Conservation (phyloP, 2,797 vertebrate genomes). For the Mareca penelope region DNA sequence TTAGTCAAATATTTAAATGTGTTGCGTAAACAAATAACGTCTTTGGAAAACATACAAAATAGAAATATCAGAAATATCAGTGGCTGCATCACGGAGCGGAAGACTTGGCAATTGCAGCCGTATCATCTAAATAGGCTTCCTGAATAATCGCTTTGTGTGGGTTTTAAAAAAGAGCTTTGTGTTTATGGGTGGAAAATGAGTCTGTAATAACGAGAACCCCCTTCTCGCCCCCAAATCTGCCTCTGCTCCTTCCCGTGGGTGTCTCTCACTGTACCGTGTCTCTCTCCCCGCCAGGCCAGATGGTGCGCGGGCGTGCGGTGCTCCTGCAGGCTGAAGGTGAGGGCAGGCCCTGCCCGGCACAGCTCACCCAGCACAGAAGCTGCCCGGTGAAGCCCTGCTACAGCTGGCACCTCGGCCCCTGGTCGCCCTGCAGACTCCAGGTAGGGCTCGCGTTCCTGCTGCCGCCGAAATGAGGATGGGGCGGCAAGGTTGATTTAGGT, state of each 20-base stretch:
- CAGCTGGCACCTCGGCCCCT: constrained; percentile 88
- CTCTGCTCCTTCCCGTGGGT: rapidly evolving
- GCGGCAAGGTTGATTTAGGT: neutral
- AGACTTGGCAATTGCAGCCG: neutral
- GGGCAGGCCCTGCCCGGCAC: constrained; percentile 88
- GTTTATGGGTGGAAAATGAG: neutral
- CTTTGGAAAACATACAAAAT: constrained; percentile 9
- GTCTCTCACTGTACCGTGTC: neutral
- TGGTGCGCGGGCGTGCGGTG: constrained; percentile 84
- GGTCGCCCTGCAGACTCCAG: constrained; percentile 89
- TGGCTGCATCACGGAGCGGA: neutral
- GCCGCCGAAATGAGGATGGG: neutral
- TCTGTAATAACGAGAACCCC: neutral
- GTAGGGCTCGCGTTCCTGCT: constrained; percentile 70
- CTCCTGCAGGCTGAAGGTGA: constrained; percentile 84
- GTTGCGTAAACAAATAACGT: neutral
- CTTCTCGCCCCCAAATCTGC: neutral
- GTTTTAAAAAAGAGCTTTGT: neutral
- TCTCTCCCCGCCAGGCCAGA: constrained; percentile 81
- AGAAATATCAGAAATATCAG: neutral
- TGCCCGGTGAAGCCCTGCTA: constrained; percentile 93
- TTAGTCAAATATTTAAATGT: constrained; percentile 48
- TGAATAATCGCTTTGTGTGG: neutral
- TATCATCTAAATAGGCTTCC: neutral
- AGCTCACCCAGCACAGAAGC: constrained; percentile 87